Evolutionary conservation across 2,797 vertebrate genomes (phyloP).

Genomic region (Ceyx erithaca): DNA sequence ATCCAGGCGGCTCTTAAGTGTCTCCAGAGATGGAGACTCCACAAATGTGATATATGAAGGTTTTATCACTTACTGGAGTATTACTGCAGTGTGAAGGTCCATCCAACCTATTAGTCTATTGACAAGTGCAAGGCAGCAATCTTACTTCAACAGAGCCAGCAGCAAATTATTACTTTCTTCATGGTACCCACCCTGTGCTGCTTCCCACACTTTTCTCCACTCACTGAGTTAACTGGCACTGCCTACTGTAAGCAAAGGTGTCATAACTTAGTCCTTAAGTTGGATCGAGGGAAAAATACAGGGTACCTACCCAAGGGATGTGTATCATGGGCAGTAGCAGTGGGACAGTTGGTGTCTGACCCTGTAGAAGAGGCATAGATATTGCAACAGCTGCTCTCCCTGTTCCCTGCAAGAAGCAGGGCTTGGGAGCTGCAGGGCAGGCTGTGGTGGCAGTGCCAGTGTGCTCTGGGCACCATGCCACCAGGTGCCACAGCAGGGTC

Average conservation of each 20-base stretch:
- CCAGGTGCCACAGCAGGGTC: accelerated
- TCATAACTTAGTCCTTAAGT: neutral
- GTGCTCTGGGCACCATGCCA: accelerated
- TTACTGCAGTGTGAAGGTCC: neutral
- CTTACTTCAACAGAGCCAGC: neutral
- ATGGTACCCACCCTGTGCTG: accelerated
- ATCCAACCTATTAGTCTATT: neutral
- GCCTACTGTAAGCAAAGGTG: neutral
- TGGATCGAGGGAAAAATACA: neutral
- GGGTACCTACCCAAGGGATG: neutral
- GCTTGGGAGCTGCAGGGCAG: neutral
- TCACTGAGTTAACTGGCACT: neutral
- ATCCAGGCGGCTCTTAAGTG: no score
- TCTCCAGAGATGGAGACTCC: no score
- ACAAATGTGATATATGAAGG: neutral
- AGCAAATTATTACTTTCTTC: neutral
- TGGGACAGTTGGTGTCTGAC: neutral
- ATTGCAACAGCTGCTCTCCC: neutral
- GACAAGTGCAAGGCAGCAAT: neutral
- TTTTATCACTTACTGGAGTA: neutral
- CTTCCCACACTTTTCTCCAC: neutral
- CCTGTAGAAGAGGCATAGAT: neutral
- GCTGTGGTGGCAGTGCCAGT: neutral
- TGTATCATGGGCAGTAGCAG: neutral
- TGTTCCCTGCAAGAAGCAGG: neutral